Evolutionary conservation across 2,797 vertebrate species (phyloP).

Genomic region (Onychomys arenicola): DNA sequence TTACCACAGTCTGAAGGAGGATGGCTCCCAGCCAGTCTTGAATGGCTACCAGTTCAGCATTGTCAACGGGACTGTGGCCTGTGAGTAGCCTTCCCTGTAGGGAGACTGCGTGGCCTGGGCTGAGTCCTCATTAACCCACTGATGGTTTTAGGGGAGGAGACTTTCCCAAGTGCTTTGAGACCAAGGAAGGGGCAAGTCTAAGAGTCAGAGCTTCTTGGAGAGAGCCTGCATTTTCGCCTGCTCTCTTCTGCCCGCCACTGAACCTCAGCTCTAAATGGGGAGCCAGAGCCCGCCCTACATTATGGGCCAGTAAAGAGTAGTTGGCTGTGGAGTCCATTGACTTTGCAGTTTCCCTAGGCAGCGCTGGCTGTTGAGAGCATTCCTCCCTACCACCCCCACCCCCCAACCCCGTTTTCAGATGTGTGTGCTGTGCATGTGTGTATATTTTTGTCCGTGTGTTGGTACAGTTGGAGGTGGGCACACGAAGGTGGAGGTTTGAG

Average conservation of each 20-base stretch:
- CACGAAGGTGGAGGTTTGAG: neutral
- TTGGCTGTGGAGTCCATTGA: neutral
- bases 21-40: slow-evolving; percentile 75
- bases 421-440: neutral
- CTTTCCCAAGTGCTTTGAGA: neutral
- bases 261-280: neutral
- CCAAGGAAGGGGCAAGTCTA: neutral
- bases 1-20: slow-evolving; percentile 41
- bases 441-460: neutral
- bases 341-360: slow-evolving; percentile 21
- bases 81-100: slow-evolving; percentile 75
- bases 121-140: neutral
- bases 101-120: neutral
- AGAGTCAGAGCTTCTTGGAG: neutral
- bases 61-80: neutral
- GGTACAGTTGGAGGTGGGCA: neutral
- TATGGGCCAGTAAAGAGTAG: neutral
- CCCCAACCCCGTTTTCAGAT: neutral
- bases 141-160: neutral
- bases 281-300: neutral
- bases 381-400: neutral
- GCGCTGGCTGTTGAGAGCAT: neutral
- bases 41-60: slow-evolving; percentile 70
- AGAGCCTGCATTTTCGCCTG: accelerated
- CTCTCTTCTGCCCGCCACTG: neutral